Evolutionary conservation across 1,140 invertebrate species (phyloP).

Genomic region (Olivierus martensii): DNA sequence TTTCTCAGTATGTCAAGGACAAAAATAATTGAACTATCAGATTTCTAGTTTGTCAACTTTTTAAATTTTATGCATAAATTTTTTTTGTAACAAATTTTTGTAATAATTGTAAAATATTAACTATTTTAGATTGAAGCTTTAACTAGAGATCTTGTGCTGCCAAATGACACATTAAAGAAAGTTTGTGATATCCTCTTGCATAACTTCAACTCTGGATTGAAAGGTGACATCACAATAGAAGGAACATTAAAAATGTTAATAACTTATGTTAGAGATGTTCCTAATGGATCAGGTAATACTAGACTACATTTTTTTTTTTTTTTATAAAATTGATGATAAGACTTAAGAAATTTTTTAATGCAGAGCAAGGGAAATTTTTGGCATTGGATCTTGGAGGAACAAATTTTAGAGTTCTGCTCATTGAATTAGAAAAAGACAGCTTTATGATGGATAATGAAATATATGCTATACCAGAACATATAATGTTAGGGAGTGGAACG

Average conservation of each 20-base stretch:
- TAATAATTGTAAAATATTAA: no score
- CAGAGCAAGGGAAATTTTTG: conserved; percentile 87
- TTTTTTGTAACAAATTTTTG: no score
- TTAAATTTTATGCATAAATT: no score
- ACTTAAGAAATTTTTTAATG: neutral
- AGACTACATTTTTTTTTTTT: neutral
- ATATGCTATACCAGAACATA: conserved; percentile 79
- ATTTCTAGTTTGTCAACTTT: no score
- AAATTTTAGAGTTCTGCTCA: conserved; percentile 89
- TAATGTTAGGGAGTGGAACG: conserved; percentile 78
- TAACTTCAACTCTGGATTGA: conserved; percentile 64
- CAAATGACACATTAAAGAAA: conserved; percentile 36
- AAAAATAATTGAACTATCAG: no score
- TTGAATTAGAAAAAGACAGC: conserved; percentile 52
- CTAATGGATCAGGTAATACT: conserved; percentile 71
- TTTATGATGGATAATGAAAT: conserved; percentile 84
- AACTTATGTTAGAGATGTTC: conserved; percentile 92
- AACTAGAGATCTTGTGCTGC: neutral
- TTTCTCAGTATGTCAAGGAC: no score
- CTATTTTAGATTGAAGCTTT: neutral
- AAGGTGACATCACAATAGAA: conserved; percentile 51
- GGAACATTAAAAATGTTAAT: conserved; percentile 80
- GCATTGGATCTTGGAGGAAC: conserved; percentile 96
- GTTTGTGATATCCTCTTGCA: conserved; percentile 57
- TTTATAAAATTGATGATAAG: neutral